Evolutionary conservation across 92 coral and sea anemone species (phyloP), one percentile per base, ranked within the genome.

Genomic region (Siderastrea siderea): DNA sequence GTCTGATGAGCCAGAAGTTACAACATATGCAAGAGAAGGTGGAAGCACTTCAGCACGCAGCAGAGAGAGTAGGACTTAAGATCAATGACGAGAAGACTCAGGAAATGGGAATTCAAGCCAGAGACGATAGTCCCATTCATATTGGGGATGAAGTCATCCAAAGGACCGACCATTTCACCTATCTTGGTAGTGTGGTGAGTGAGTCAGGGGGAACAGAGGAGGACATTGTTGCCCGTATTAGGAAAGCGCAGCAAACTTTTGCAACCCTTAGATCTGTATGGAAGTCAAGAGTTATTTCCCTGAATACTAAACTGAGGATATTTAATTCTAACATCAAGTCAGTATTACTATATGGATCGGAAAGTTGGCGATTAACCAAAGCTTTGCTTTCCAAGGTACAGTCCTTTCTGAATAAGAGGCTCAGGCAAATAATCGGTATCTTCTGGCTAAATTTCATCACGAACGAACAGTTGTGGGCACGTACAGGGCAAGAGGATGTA

Each of bases 311-410:
- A 52, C 5, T 44, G 52, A 75, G 79, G 69, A 46, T 67, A 67
- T 67, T 67, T 16, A 85, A 85, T 70, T 75, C 84, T 59, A 75
- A 53, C 14, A 84, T 85, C 43, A 46, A 38, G 17, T 26, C 89
- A 16, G 83, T 85, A 47, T 71, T 85, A 8, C 48, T 76, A 11
- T 76, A 85, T 46, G 89, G 84, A 38, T 57, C 82, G 73, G 71
- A 86, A 60, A 77, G 84, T 62, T 86, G 90, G 73, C 45, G 53
- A 44, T 54, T 58, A 54, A 80, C 68, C 16, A 80, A 54, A 80
- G 68, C 85, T 19, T 67, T 46, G 77, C 71, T 15, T 3, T 67
- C 69, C 5, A 67, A 67, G 13, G 45, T 67, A 12, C 46, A 67
- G 45, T 15, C 71, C 3, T 67, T 67, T 67, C 3, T 67, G 45